Conservation (phyloP, 2,888 invertebrate species). For the Pseudeuparius sepicola region DNA sequence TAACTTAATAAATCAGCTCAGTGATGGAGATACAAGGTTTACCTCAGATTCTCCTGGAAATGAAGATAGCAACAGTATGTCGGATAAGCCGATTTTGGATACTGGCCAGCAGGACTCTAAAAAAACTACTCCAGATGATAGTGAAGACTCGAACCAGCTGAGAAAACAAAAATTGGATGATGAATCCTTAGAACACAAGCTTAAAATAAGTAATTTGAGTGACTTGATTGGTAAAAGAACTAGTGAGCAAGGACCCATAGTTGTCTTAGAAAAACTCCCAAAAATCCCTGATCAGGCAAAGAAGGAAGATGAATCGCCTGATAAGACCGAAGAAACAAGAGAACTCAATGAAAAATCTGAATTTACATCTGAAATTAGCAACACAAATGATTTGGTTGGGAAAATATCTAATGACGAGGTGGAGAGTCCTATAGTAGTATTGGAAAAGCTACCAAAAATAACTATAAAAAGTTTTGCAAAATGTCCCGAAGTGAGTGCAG, state of each 20-base stretch:
- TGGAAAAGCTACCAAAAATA: too few species aligned
- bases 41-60: constrained; percentile 49
- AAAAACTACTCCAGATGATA: constrained; percentile 38
- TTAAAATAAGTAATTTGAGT: constrained; percentile 22
- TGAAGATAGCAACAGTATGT: constrained; percentile 52
- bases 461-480: too few species aligned
- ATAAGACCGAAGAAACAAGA: constrained; percentile 18
- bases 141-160: constrained; percentile 14
- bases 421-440: too few species aligned
- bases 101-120: constrained; percentile 41
- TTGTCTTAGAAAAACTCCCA: too few species aligned
- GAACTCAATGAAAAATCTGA: constrained; percentile 17
- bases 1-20: constrained; percentile 64
- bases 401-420: too few species aligned
- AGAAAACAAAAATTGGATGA: too few species aligned
- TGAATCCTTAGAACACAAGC: constrained; percentile 34
- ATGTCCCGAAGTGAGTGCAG: constrained; percentile 40
- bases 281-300: too few species aligned
- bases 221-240: constrained; percentile 18
- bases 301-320: constrained; percentile 22
- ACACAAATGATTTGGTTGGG: too few species aligned
- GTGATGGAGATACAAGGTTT: constrained; percentile 57
- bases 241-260: too few species aligned
- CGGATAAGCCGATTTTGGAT: constrained; percentile 46
- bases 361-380: too few species aligned